Base-by-base conservation (phyloP, 2,888 invertebrate species). In the Spisula subtruncata region DNA sequence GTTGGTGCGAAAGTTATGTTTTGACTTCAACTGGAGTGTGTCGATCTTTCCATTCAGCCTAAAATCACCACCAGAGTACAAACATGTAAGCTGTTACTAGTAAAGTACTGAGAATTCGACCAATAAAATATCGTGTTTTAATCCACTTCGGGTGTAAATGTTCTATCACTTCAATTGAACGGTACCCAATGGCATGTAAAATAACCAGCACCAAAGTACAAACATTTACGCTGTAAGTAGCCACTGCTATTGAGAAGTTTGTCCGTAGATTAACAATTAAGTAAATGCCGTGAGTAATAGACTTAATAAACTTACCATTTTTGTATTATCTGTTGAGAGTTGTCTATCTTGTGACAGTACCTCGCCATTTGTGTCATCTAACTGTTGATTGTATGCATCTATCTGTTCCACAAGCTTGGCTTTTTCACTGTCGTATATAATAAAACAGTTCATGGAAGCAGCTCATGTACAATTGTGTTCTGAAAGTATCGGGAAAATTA, bases 401-500 rank as follows among this genome's bases (percentile, higher is more conserved):
- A 91, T 85, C 41, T 85, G 75, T 25, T 75, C 85, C 0, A 87
- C 89, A 18, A 91, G 81, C 29, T 89, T 89, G 14, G 81, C 91
- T 46, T 87, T 91, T 79, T 89, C 89, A 81, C 89, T 91, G 81
- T 2, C 60, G 56, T 66, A 41, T 66, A 25, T 51, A 51, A 51
- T 51, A n/a, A n/a, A 54, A 79, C 46, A 79, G 32, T 5, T 20
- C 2, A 35, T 16, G 5, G 5, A 0, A 35, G 35, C 46, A 79
- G 6, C 29, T 32, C 18, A 32, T 32, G 41, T 41, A 5, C 41
- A 41, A 5, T 41, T 8, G 4, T 41, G 41, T 41, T 5, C 41
- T 2, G 8, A 8, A 41, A 41, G 41, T 41, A 8, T 41, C 8
- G 4, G 41, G 8, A 41, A 5, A 41, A 8, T 41, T 41, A 5